Percentiles rank a stretch among this genome's conserved stretches.
These are phyloP conservation scores for Tipula unca DNA, from an alignment of 2,888 invertebrate species.

Conservation along the genomic window DNA sequence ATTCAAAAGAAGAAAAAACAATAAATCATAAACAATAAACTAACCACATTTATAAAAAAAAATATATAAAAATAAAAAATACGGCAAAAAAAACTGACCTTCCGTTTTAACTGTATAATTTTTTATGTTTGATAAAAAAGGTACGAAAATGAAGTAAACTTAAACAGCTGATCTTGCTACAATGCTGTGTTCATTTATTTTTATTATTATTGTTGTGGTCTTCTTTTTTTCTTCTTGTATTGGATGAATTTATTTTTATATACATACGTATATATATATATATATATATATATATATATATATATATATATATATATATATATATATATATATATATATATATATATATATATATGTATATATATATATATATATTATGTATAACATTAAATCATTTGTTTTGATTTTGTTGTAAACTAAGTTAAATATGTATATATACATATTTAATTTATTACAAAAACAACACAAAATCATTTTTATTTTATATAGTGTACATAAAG, in stretches of 20 bases:
- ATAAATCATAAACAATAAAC: not conserved
- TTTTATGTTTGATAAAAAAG: not conserved
- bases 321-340: too few species aligned
- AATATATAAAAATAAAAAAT: not conserved
- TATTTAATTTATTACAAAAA: not conserved
- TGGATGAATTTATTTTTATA: not conserved
- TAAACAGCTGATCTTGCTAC: not conserved
- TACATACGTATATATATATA: not conserved
- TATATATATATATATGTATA: too few species aligned
- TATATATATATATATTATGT: not conserved
- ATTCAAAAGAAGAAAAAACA: not conserved
- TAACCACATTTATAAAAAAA: not conserved
- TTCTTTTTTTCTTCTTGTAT: not conserved
- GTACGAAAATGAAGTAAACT: conserved; percentile 4
- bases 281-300: too few species aligned
- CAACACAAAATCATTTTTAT: not conserved
- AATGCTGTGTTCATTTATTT: not conserved
- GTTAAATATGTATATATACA: not conserved
- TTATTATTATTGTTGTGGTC: not conserved
- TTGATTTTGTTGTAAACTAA: not conserved
- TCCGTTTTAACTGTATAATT: conserved; percentile 14
- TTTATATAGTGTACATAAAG: not conserved
- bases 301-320: too few species aligned
- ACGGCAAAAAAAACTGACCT: not conserved
- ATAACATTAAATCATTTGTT: not conserved